Percentiles rank a stretch among this genome's conserved stretches.
These are phyloP conservation scores for Thalassarche chlororhynchos DNA, from an alignment of 2,113 vertebrate species.

Conservation along the genomic window DNA sequence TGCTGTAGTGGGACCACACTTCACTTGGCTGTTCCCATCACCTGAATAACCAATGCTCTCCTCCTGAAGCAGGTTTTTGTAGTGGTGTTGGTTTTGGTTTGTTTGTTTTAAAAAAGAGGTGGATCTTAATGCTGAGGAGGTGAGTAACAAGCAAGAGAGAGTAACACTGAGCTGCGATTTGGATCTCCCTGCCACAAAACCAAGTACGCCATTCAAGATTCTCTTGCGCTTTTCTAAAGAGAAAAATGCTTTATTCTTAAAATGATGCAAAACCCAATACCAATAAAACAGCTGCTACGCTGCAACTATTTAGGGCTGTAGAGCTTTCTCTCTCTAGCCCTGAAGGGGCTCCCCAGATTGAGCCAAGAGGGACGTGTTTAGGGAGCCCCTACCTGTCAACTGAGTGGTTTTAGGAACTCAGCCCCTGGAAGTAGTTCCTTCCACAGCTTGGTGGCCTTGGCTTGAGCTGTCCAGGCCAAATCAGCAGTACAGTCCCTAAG, in stretches of 20 bases:
- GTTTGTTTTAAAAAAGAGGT: not conserved
- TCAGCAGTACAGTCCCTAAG: not conserved
- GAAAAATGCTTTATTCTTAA: not conserved
- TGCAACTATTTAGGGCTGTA: not conserved
- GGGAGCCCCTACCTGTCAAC: not conserved
- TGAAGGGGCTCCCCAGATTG: too few relatives aligned
- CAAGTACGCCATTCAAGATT: too few relatives aligned
- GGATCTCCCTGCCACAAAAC: not conserved
- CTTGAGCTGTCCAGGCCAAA: not conserved
- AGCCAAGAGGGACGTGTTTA: not conserved
- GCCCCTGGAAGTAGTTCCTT: too few relatives aligned
- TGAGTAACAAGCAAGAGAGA: not conserved
- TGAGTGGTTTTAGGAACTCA: not conserved
- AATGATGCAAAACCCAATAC: not conserved
- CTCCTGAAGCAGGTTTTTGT: not conserved
- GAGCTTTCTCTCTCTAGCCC: too few relatives aligned
- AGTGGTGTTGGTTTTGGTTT: not conserved
- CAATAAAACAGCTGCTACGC: not conserved
- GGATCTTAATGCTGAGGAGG: not conserved
- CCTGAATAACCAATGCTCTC: not conserved
- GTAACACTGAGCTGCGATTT: accelerated
- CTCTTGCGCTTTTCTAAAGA: not conserved
- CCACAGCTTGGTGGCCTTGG: not conserved
- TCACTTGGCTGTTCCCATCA: not conserved
- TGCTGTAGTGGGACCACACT: not conserved